These are phyloP conservation scores for Tenebrosternarchus preto DNA, from an alignment of 2,113 vertebrate genomes.

Conservation along the genomic window DNA sequence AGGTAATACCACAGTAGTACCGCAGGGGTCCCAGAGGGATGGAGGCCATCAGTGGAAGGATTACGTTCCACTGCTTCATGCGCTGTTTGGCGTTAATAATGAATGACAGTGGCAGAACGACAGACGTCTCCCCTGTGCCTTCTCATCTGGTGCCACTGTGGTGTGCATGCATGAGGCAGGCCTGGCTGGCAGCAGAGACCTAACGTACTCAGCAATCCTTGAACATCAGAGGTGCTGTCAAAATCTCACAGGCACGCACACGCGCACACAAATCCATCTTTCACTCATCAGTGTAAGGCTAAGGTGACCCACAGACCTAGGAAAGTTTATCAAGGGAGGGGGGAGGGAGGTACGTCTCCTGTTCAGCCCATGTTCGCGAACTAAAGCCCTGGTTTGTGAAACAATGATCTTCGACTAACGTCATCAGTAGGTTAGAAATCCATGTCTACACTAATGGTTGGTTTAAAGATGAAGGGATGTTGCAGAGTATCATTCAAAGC, in stretches of 20 bases:
- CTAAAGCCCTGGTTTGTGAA: slow-evolving; percentile 8
- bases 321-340: too few relatives aligned
- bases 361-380: too few relatives aligned
- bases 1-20: slow-evolving; percentile 6
- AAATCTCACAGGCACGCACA: neutral
- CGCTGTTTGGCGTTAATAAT: slow-evolving; percentile 38
- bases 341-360: too few relatives aligned
- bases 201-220: neutral
- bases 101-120: slow-evolving; percentile 20
- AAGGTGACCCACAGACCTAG: too few relatives aligned
- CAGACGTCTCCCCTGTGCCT: slow-evolving; percentile 22
- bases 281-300: neutral
- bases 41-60: neutral
- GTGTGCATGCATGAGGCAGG: neutral
- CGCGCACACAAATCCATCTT: neutral
- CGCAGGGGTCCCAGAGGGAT: slow-evolving; percentile 26
- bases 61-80: slow-evolving; percentile 4
- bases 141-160: neutral
- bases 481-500: neutral
- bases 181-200: slow-evolving; percentile 14
- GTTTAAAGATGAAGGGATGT: neutral
- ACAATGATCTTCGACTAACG: neutral
- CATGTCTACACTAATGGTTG: slow-evolving; percentile 11
- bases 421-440: slow-evolving; percentile 31
- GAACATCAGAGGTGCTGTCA: slow-evolving; percentile 25